Percentiles rank a stretch among this genome's conserved stretches.
phyloP scores from a whole-genome alignment of 2,113 vertebrate genomes.

The Circaetus gallicus region DNA sequence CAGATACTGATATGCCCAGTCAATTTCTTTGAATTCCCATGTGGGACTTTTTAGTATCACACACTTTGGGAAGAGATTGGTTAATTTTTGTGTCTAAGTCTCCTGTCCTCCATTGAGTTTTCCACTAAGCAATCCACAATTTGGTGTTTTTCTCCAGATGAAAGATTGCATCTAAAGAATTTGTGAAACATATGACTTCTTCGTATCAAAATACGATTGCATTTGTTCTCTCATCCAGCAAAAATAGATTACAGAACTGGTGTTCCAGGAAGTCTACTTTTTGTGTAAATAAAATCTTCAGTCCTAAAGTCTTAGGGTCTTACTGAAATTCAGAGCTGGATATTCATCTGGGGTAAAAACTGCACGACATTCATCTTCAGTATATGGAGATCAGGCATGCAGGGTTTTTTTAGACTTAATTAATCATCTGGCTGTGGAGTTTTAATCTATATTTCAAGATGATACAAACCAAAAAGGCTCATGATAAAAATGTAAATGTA shows the following conservation, averaged over 20 bases:
- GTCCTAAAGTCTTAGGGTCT: neutral
- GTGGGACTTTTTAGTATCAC: neutral
- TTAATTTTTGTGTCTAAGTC: neutral
- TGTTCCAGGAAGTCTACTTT: neutral
- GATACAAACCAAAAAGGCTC: constrained; percentile 29
- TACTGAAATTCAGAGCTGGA: neutral
- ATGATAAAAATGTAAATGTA: constrained; percentile 48
- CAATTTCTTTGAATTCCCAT: neutral
- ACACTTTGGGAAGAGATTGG: neutral
- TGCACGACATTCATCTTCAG: neutral
- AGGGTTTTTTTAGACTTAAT: neutral
- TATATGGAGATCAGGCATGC: neutral
- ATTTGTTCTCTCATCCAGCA: neutral
- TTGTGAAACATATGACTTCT: neutral
- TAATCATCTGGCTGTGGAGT: constrained; percentile 28
- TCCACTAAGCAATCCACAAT: neutral
- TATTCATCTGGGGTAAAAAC: neutral
- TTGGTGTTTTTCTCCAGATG: neutral
- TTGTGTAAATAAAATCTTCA: neutral
- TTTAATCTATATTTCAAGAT: constrained; percentile 56
- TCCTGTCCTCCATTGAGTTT: neutral
- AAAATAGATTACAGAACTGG: neutral
- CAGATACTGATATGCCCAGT: neutral
- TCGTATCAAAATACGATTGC: neutral
- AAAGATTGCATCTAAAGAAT: neutral